Percentiles rank a stretch among this genome's conserved stretches.
phyloP scores from a whole-genome alignment of 2,113 vertebrate genomes.

The Sceloporus tristichus region DNA sequence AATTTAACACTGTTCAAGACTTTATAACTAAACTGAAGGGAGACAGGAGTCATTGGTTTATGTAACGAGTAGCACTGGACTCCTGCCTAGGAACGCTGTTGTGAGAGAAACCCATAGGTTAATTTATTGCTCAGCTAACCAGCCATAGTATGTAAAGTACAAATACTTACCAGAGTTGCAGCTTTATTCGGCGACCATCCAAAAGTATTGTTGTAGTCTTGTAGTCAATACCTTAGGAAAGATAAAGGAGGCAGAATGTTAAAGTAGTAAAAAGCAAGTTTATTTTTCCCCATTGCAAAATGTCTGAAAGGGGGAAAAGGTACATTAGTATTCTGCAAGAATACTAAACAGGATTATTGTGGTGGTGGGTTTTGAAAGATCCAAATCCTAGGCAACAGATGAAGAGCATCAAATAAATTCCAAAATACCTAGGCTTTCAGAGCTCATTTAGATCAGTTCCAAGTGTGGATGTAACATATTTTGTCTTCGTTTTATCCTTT shows the following conservation, averaged over 20 bases:
- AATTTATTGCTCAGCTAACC: no score
- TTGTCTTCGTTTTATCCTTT: neutral
- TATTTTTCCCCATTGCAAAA: neutral
- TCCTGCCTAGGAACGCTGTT: no score
- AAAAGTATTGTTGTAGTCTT: constrained; percentile 90
- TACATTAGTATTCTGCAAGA: neutral
- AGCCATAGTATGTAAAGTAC: neutral
- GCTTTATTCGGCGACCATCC: constrained; percentile 87
- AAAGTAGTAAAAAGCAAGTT: neutral
- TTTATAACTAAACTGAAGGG: no score
- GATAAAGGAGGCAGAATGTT: neutral
- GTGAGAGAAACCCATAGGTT: no score
- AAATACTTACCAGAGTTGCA: constrained; percentile 86
- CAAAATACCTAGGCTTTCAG: neutral
- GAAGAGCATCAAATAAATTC: neutral
- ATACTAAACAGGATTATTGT: neutral
- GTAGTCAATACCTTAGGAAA: constrained; percentile 85
- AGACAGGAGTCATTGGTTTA: no score
- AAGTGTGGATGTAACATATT: neutral
- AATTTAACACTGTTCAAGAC: no score
- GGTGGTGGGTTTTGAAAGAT: neutral
- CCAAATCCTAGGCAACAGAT: neutral
- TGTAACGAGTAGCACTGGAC: no score
- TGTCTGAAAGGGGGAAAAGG: no score
- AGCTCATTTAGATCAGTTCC: neutral